phyloP scores from a whole-genome alignment of 2,113 vertebrate genomes.

The Bostrychus sinensis region DNA sequence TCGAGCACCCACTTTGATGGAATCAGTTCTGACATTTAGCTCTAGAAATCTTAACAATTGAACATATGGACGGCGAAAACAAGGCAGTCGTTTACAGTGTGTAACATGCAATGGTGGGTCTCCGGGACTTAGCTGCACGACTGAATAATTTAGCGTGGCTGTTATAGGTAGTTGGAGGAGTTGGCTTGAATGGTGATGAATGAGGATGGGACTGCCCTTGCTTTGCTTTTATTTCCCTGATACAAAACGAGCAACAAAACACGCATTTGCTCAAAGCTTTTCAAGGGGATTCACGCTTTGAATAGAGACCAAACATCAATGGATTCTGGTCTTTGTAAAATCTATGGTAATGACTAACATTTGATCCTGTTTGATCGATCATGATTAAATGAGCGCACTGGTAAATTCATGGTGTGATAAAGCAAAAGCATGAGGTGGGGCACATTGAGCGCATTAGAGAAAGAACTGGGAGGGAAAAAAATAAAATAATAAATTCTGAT shows the following conservation, averaged over 20 bases:
- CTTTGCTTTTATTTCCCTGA: constrained; percentile 9
- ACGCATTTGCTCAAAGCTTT: constrained; percentile 3
- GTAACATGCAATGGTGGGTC: constrained; percentile 7
- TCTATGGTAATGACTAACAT: constrained; percentile 20
- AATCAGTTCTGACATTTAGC: constrained; percentile 14
- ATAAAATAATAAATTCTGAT: constrained; percentile 39
- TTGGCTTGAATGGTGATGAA: constrained; percentile 40
- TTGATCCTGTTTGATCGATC: constrained; percentile 35
- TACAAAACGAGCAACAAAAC: constrained; percentile 9
- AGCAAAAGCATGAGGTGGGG: constrained; percentile 31
- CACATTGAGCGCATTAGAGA: constrained; percentile 34
- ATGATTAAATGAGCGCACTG: neutral
- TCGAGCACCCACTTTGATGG: neutral
- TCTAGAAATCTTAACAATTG: constrained; percentile 3
- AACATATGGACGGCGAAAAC: neutral
- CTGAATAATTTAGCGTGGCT: constrained; percentile 60
- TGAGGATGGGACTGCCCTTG: constrained; percentile 38
- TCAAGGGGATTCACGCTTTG: neutral
- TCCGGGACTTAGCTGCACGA: constrained; percentile 30
- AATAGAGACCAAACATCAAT: constrained; percentile 3
- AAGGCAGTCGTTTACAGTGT: neutral
- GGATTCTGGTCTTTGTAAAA: constrained; percentile 13
- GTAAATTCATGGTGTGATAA: constrained; percentile 25
- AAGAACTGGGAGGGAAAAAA: no score
- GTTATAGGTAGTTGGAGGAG: constrained; percentile 36